phyloP scores from a whole-genome alignment of 2,888 invertebrate species.

The Synergus japonicus region DNA sequence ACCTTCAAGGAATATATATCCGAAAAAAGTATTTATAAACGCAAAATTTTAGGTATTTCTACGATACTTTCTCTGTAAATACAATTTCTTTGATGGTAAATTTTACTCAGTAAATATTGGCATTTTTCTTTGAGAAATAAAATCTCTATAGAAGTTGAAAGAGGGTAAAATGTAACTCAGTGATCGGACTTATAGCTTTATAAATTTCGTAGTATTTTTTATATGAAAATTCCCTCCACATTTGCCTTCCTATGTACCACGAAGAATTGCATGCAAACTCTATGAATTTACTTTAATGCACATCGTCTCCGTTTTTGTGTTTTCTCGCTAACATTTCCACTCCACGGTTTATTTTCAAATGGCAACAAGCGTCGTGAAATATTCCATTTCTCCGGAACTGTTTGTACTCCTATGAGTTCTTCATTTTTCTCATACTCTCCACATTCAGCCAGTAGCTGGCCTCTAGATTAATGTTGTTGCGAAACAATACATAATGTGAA shows the following conservation, averaged over 20 bases:
- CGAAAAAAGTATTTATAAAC: too few species aligned
- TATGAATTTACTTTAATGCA: not conserved
- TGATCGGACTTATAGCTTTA: too few species aligned
- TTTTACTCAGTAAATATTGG: too few species aligned
- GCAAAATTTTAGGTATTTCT: too few species aligned
- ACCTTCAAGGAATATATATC: too few species aligned
- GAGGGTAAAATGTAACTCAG: too few species aligned
- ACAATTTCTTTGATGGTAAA: too few species aligned
- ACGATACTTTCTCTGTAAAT: too few species aligned
- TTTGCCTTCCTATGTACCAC: not conserved
- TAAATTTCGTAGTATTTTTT: too few species aligned
- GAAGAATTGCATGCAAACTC: not conserved
- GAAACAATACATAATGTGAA: conserved; percentile 32
- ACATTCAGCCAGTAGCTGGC: conserved; percentile 10
- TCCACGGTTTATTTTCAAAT: conserved; percentile 22
- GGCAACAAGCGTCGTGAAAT: conserved; percentile 28
- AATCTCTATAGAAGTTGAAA: too few species aligned
- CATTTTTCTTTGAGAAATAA: too few species aligned
- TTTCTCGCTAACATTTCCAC: conserved; percentile 3
- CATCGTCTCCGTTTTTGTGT: not conserved
- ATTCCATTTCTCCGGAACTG: conserved; percentile 33
- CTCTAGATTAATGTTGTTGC: conserved; percentile 10
- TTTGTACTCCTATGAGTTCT: conserved; percentile 5
- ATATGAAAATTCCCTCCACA: too few species aligned
- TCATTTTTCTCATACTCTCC: conserved; percentile 5